A percentile compares a stretch with the other conserved stretches of the same genome.
These are phyloP conservation scores for Drosophila longiperda DNA, from an alignment of 2,888 invertebrate species.

Conservation along the genomic window DNA sequence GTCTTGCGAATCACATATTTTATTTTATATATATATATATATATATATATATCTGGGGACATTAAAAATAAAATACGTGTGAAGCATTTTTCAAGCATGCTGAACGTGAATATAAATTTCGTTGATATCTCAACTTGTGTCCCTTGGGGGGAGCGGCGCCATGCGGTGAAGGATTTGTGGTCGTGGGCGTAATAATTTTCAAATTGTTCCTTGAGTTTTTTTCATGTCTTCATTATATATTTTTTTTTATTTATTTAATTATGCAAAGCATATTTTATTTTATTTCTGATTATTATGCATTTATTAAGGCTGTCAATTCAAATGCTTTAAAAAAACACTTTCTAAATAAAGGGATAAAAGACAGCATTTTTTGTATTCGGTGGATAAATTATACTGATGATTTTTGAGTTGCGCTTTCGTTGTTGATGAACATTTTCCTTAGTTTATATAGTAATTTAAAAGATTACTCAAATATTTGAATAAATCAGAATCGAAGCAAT, in stretches of 20 bases:
- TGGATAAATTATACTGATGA: not conserved
- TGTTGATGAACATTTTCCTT: not conserved
- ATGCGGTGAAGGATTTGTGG: constrained; percentile 3
- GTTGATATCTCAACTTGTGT: constrained; percentile 39
- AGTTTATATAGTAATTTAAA: not conserved
- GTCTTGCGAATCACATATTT: not conserved
- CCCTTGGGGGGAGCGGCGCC: constrained; percentile 6
- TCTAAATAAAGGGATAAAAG: not conserved
- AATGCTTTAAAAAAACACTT: not conserved
- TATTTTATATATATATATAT: not conserved
- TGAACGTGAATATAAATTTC: constrained; percentile 58
- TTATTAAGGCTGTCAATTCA: not conserved
- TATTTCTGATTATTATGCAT: not conserved
- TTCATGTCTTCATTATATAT: not conserved
- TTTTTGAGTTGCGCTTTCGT: not conserved
- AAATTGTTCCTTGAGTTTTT: constrained; percentile 18
- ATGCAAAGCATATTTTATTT: not conserved
- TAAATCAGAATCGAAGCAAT: not conserved
- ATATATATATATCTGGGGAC: not conserved
- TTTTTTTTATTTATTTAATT: not conserved
- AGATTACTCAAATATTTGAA: not conserved
- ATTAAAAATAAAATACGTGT: constrained; percentile 31
- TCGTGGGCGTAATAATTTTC: constrained; percentile 13
- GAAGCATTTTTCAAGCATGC: constrained; percentile 49
- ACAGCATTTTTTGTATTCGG: not conserved